Evolutionary conservation across 35 echinoderm and acorn worm genomes (phyloP), one percentile per base, ranked within the genome.

Genomic region (Apostichopus japonicus): DNA sequence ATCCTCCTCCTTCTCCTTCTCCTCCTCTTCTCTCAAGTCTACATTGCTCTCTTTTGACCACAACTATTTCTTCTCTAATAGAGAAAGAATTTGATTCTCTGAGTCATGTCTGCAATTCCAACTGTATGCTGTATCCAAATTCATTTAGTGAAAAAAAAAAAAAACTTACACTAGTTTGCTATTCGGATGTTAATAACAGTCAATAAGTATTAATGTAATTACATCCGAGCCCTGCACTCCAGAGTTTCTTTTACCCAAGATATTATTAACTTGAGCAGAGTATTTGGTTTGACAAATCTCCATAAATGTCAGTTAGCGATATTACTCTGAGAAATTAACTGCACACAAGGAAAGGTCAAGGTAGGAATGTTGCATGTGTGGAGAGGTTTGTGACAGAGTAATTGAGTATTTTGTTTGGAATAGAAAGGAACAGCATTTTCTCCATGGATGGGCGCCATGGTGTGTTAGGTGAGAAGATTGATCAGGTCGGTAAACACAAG

Each of bases 41-140:
- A 75, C 71, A 75, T 75, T 75, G 15, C n/a, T 75, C 71, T 75
- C 71, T 75, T 6, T 75, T 44, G 14, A 75, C 71, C 71, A 75
- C 71, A 75, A 75, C 11, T 75, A 75, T 75, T 75, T 75, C 71
- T 19, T 75, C 4, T 75, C 71, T 19, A 75, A 75, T 75, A n/a
- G 17, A 75, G 21, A 75, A 75, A 75, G 16, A 75, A 23, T 21
- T 21, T 67, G 19, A 16, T 75, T 21, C 71, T 75, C 21, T 75
- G 71, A 75, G 71, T 75, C 71, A 75, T 75, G 21, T 75, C 71
- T 75, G 6, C 71, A 19, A 21, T 44, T 75, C 71, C 11, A 19
- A 75, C 17, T 19, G 15, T 75, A 7, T 75, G 21, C 71, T 75
- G n/a, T 44, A 44, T 44, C 33, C 33, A 44, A 44, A 44, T 44